Evolutionary conservation across 2,797 vertebrate genomes (phyloP).

Genomic region (Lepilemur ruficaudatus): DNA sequence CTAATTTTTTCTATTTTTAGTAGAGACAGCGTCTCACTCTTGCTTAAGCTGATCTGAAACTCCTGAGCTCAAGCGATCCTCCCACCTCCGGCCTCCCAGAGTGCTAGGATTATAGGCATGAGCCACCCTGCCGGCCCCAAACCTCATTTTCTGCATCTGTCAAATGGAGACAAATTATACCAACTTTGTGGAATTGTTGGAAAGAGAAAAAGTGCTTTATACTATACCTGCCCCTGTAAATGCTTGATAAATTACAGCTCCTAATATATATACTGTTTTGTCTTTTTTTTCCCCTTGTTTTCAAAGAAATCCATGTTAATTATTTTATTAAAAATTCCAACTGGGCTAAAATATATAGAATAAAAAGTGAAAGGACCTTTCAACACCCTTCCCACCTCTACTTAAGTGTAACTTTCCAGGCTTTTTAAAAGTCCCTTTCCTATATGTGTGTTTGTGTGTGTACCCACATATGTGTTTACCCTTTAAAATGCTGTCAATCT

Average conservation of each 20-base stretch:
- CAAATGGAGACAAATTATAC: not conserved
- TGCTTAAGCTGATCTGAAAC: no score
- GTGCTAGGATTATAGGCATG: no score
- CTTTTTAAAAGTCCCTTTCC: not conserved
- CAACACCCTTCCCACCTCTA: not conserved
- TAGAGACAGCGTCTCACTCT: no score
- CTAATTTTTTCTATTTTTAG: no score
- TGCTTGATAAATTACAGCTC: not conserved
- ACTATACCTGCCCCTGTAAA: not conserved
- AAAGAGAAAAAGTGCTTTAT: not conserved
- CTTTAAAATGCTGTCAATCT: not conserved
- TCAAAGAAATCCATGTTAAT: not conserved
- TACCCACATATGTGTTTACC: not conserved
- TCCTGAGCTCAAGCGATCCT: no score
- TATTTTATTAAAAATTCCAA: slow-evolving; percentile 9
- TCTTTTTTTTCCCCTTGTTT: not conserved
- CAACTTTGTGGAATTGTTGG: not conserved
- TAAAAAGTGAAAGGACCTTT: not conserved
- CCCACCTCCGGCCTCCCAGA: no score
- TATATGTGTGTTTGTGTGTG: not conserved
- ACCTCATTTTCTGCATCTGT: not conserved
- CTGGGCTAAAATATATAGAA: not conserved
- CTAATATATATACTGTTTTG: not conserved
- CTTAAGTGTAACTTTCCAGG: not conserved
- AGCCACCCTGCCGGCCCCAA: not conserved